A percentile compares a stretch with the other conserved stretches of the same genome.
phyloP scores from a whole-genome alignment of 2,888 invertebrate species.

The Stenoptilia bipunctidactyla region DNA sequence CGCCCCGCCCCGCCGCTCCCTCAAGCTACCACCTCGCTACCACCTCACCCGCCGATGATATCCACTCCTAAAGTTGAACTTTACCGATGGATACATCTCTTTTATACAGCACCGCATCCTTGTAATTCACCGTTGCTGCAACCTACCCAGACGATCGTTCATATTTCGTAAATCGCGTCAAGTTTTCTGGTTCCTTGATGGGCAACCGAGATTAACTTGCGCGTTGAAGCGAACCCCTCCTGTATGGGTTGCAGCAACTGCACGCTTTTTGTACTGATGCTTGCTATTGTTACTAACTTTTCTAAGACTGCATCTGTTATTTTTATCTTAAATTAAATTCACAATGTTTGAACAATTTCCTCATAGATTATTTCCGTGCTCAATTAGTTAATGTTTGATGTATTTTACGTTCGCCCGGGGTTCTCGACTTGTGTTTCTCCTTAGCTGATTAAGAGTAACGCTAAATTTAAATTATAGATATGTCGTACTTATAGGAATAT shows the following conservation, averaged over 20 bases:
- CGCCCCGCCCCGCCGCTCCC: not conserved
- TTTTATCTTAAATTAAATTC: constrained; percentile 9
- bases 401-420: constrained; percentile 11
- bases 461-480: constrained; percentile 23
- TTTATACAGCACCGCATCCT: no score
- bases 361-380: constrained; percentile 12
- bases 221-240: not conserved
- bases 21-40: no score
- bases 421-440: constrained; percentile 16
- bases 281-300: no score
- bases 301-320: no score
- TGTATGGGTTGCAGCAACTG: not conserved
- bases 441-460: constrained; percentile 28
- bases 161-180: constrained; percentile 12
- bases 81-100: no score
- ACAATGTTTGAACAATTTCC: constrained; percentile 8
- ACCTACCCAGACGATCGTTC: constrained; percentile 3
- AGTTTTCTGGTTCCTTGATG: constrained; percentile 26
- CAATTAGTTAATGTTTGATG: not conserved
- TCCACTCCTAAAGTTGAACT: no score
- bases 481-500: constrained; percentile 20
- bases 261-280: no score
- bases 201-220: constrained; percentile 23
- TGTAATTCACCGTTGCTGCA: no score
- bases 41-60: no score